Base-by-base conservation (phyloP, 1,140 invertebrate genomes). In the Cydia splendana region DNA sequence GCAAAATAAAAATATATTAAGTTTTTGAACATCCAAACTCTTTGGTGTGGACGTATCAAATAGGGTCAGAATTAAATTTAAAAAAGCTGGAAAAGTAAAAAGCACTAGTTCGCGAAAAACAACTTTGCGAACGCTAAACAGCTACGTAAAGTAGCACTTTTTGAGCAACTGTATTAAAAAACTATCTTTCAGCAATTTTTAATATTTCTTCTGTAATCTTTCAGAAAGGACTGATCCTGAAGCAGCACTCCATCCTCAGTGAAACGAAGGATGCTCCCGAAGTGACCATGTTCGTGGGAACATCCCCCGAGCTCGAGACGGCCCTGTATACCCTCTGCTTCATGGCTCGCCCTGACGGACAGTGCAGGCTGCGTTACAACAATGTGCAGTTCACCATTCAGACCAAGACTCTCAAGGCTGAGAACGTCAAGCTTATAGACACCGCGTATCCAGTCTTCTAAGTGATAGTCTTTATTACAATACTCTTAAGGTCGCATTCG, bases 251-350 rank as follows among this genome's bases (percentile, higher is more conserved):
- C 0, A 78, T 92, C 24, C 79, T 93, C 7, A 92, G 90, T 65
- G 89, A 92, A 18, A 93, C 91, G 0, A 93, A 93, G 65, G 91
- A 93, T 78, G 90, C 90, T 0, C 91, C 90, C 5, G 89, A 93
- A 76, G 82, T 92, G 18, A 91, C 76, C 24, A 95, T 98, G 94
- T 98, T 99, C 86, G 95, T 99, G 74, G 98, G 98, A 24, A 98
- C 97, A 0, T 98, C 97, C 76, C 98, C 98, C 0, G 98, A 99
- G 91, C 94, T 99, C 80, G 98, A 99, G 92, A 95, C 98, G 87
- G 97, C 98, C 15, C 92, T 98, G 3, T 99, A 98, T 88, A 98
- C 98, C 0, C 95, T 98, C 1, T 98, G 97, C 87, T 98, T 97
- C 90, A 93, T 97, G 80, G 90, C 96, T 0, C 94, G 97, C 79